Evolutionary conservation across 1,140 invertebrate genomes (phyloP).

Genomic region (Hydropsyche tenuis): DNA sequence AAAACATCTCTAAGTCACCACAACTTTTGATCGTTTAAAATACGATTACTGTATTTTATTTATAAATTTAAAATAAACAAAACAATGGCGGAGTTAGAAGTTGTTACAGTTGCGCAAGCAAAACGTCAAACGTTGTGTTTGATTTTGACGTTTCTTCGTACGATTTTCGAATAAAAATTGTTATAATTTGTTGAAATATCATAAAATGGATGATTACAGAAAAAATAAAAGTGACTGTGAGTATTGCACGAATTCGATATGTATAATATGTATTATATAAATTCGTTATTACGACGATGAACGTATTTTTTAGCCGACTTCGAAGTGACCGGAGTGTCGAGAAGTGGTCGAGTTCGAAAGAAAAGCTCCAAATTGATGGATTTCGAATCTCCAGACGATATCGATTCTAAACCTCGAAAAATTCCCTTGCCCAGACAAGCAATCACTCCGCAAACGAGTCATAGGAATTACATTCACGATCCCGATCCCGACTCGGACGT

Average conservation of each 20-base stretch:
- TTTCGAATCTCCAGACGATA: conserved; percentile 88
- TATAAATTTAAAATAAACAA: too few relatives aligned
- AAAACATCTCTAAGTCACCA: too few relatives aligned
- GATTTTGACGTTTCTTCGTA: too few relatives aligned
- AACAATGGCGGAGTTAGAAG: too few relatives aligned
- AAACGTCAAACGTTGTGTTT: too few relatives aligned
- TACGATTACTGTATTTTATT: too few relatives aligned
- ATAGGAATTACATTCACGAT: conserved; percentile 6
- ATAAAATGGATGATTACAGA: neutral
- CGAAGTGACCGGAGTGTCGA: conserved; percentile 83
- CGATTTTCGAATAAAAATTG: too few relatives aligned
- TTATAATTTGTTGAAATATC: too few relatives aligned
- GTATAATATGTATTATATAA: neutral
- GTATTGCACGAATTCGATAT: neutral
- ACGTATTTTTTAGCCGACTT: conserved; percentile 28
- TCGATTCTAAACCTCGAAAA: conserved; percentile 60
- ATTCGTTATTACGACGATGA: too few relatives aligned
- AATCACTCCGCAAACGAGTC: neutral
- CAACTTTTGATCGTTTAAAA: too few relatives aligned
- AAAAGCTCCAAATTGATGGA: conserved; percentile 94
- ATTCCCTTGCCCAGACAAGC: neutral
- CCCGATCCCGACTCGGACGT: conserved; percentile 9
- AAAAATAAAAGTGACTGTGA: conserved; percentile 9
- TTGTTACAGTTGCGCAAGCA: too few relatives aligned
- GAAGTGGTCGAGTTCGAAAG: conserved; percentile 88